Conservation (phyloP, 2,797 vertebrate species). For the Rhyacichthys aspro region DNA sequence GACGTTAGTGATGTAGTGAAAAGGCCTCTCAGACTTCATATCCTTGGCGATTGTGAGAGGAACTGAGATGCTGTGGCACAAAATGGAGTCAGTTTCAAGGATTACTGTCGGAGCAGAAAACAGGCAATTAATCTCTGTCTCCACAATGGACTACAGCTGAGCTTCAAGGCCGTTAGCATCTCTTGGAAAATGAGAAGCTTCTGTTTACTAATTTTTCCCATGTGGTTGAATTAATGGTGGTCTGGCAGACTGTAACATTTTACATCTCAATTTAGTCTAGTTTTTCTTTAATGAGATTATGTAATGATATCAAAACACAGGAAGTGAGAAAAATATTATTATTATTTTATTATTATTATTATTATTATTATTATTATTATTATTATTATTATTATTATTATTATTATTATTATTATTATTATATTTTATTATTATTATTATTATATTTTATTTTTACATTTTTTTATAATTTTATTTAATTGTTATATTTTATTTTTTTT, state of each 20-base stretch:
- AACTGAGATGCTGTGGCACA: slow-evolving; percentile 63
- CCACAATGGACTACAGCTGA: slow-evolving; percentile 74
- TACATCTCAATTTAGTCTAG: neutral
- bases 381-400: too few relatives aligned
- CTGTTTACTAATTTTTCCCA: slow-evolving; percentile 72
- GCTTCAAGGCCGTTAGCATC: slow-evolving; percentile 74
- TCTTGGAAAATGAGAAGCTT: slow-evolving; percentile 73
- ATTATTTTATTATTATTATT: too few relatives aligned
- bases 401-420: too few relatives aligned
- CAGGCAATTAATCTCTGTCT: slow-evolving; percentile 83
- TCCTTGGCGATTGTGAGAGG: slow-evolving; percentile 33
- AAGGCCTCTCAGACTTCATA: slow-evolving; percentile 46
- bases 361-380: too few relatives aligned
- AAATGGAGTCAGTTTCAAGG: slow-evolving; percentile 77
- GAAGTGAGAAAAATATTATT: slow-evolving; percentile 17
- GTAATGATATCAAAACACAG: slow-evolving; percentile 11
- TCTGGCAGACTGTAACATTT: slow-evolving; percentile 8
- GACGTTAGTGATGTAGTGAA: slow-evolving; percentile 52
- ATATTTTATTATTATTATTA: too few relatives aligned
- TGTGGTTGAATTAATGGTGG: slow-evolving; percentile 28
- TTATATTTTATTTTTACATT: too few relatives aligned
- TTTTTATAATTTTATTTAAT: too few relatives aligned
- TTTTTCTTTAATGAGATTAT: slow-evolving; percentile 37
- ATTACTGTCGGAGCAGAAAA: slow-evolving; percentile 81
- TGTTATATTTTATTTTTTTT: too few relatives aligned